Evolutionary conservation across 2,113 vertebrate genomes (phyloP), one percentile per base, ranked within the genome.

Genomic region (Tupaia chinensis): DNA sequence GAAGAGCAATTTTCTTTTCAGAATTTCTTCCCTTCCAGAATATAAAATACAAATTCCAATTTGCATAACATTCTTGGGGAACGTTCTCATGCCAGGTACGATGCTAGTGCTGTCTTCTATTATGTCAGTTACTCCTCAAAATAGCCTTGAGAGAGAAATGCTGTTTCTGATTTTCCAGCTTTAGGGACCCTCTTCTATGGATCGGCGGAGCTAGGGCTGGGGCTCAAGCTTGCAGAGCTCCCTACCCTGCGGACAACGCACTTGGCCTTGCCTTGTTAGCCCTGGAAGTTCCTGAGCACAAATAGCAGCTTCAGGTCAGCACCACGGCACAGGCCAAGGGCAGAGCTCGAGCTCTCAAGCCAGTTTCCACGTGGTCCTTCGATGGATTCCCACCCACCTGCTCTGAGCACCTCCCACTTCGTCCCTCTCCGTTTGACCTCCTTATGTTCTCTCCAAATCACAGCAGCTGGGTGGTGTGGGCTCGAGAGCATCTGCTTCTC

Each of bases 1-100:
- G 66, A 90, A 93, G 76, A 80, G 78, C 56, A 65, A 93, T 93
- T 95, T 95, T 92, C 91, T 76, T 96, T 97, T 96, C 88, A 95
- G 72, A 82, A 93, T 86, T 17, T 66, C 29, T 89, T 91, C 80
- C 70, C 74, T 90, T 82, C 66, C 13, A 61, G 54, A 95, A 80
- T 63, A 84, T 29, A 29, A 93, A 74, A 79, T 68, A 32, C 69
- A 81, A 63, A 73, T 60, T 85, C 56, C n/a, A 80, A 90, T 92
- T 86, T 96, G 76, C 65, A 76, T 44, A 19, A 77, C 82, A 32
- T 54, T 94, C 78, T 82, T 23, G 53, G 68, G 69, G 70, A 81
- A 9, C 63, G 29, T 19, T 29, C 9, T 3, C 74, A n/a, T 22
- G 4, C 34, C 66, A 79, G 54, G 60, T 25, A 32, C 56, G 7